Evolutionary conservation across 2,113 vertebrate genomes (phyloP), one percentile per base, ranked within the genome.

Genomic region (Peromyscus polionotus): DNA sequence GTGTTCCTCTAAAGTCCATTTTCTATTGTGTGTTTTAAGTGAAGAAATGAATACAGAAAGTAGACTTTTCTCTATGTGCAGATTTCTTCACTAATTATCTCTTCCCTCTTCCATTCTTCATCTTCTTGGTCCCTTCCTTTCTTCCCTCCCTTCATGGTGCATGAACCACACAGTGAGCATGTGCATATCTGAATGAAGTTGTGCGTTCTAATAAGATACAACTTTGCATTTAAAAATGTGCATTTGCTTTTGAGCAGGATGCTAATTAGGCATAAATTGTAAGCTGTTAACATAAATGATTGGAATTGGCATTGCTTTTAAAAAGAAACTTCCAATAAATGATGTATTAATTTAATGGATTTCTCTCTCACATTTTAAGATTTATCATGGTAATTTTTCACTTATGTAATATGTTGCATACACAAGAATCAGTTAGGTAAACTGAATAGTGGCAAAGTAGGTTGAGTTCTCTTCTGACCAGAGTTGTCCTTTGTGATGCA

Each of bases 371-470:
- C 22, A 77, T 83, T 95, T 91, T 80, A 88, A 57, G 31, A 86
- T 65, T 95, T 91, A 89, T 26, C n/a, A 68, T 67, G 51, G 48
- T 24, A n/a, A 63, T 91, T 93, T 92, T 88, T 91, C 17, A 89
- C 54, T 95, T 86, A 65, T 42, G 36, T 31, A 57, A 14, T 31
- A 91, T 45, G 1, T 86, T 96, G 13, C 6, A 48, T 24, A 67
- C 16, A 48, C 1, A 70, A 6, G 83, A 63, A 86, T 89, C 87
- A 87, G 63, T 96, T 73, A 48, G 70, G 7, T 81, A 88, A 95
- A 63, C 24, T 81, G n/a, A 3, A 57, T 39, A 65, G 8, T 5
- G 79, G 20, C 36, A 45, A 90, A 91, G 45, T 36, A 16, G 48
- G 48, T 14, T 1, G 57, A 93, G 65, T 51, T 90, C 57, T 92